phyloP scores from a whole-genome alignment of 2,113 vertebrate genomes.

The Saccopteryx leptura region DNA sequence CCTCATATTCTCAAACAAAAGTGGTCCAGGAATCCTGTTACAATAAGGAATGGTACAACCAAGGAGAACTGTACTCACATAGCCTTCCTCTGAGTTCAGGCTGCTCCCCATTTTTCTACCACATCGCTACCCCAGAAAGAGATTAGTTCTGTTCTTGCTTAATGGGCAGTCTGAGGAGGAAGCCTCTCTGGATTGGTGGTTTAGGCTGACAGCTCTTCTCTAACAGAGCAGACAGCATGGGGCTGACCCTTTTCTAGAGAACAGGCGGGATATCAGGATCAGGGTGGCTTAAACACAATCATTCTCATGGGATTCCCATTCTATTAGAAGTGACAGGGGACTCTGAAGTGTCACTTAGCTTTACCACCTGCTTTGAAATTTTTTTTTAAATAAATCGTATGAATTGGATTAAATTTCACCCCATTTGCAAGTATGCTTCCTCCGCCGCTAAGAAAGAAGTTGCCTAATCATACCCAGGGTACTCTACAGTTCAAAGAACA shows the following conservation, averaged over 20 bases:
- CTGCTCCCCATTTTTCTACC: not conserved
- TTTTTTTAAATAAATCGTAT: not conserved
- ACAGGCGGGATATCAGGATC: not conserved
- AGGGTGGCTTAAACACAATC: not conserved
- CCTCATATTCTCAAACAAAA: conserved; percentile 41
- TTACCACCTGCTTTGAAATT: conserved; percentile 9
- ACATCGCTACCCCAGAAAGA: conserved; percentile 21
- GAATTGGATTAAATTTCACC: not conserved
- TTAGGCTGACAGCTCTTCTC: not conserved
- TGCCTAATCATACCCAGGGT: not conserved
- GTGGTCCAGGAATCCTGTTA: not conserved
- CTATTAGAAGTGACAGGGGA: not conserved
- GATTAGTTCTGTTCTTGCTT: conserved; percentile 26
- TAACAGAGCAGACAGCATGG: too few relatives aligned
- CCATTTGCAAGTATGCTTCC: not conserved
- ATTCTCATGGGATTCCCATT: not conserved
- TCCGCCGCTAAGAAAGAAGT: not conserved
- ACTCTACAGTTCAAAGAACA: not conserved
- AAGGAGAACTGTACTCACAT: not conserved
- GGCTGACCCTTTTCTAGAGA: not conserved
- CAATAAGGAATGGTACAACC: not conserved
- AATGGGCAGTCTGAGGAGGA: not conserved
- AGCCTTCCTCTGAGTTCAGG: not conserved
- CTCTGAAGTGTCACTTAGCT: not conserved
- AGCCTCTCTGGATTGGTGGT: not conserved